Conservation (phyloP, 2,113 vertebrate genomes). For the Dasyornis broadbenti region DNA sequence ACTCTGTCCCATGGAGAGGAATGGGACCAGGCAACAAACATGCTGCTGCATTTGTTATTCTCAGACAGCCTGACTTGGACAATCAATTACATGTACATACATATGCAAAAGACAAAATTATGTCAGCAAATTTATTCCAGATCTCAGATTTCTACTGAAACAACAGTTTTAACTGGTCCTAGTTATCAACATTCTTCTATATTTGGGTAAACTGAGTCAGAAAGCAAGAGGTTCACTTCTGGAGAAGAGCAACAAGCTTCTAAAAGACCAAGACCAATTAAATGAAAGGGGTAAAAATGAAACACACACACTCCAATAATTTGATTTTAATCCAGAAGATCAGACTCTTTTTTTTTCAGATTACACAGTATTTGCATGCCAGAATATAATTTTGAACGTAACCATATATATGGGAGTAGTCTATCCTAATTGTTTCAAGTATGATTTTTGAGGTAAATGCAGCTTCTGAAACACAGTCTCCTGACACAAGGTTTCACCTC, state of each 20-base stretch:
- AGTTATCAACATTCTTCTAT: neutral
- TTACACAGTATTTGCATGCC: neutral
- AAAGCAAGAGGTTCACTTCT: neutral
- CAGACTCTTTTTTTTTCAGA: neutral
- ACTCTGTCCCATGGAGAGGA: neutral
- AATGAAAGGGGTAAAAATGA: neutral
- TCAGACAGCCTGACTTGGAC: neutral
- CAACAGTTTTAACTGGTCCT: neutral
- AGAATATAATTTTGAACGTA: neutral
- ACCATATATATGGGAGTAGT: neutral
- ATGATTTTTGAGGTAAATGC: neutral
- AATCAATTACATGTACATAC: neutral
- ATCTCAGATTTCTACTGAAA: neutral
- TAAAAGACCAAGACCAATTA: neutral
- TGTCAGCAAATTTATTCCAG: neutral
- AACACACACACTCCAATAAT: neutral
- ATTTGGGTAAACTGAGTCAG: neutral
- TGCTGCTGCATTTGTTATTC: neutral
- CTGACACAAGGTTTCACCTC: neutral
- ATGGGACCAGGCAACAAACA: neutral
- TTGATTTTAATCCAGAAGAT: neutral
- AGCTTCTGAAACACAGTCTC: neutral
- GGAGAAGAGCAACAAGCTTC: neutral
- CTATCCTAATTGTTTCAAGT: neutral
- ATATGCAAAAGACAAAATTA: neutral